These are phyloP conservation scores for Grantiella picta DNA, from an alignment of 2,113 vertebrate genomes.

Conservation along the genomic window DNA sequence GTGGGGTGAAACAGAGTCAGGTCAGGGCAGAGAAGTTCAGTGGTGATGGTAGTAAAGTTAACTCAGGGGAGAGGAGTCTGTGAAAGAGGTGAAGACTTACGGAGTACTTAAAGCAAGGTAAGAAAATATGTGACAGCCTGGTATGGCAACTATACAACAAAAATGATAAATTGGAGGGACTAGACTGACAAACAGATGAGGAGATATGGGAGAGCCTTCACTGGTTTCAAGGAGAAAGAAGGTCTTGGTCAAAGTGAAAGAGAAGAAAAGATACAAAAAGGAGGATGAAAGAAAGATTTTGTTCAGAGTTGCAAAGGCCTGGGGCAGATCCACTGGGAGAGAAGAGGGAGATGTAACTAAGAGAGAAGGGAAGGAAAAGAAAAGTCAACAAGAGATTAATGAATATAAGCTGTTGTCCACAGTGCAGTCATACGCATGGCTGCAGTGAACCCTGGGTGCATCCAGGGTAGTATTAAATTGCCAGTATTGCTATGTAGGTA, in stretches of 20 bases:
- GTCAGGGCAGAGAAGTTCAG: not conserved
- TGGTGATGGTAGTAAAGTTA: not conserved
- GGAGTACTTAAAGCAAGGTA: not conserved
- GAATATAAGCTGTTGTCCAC: not conserved
- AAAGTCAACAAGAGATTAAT: not conserved
- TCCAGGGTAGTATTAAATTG: not conserved
- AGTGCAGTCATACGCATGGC: not conserved
- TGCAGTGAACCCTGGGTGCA: not conserved
- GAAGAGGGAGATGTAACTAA: not conserved
- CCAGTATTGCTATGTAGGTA: not conserved
- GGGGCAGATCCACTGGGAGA: not conserved
- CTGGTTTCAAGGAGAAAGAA: not conserved
- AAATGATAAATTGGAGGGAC: not conserved
- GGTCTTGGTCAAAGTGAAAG: not conserved
- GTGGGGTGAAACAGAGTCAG: not conserved
- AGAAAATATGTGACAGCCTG: not conserved
- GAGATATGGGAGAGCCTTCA: not conserved
- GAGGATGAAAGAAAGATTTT: not conserved
- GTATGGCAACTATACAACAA: not conserved
- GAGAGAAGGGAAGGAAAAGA: not conserved
- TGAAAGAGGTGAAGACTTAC: not conserved
- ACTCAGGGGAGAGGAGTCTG: not conserved
- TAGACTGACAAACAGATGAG: not conserved
- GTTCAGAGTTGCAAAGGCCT: not conserved
- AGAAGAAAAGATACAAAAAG: not conserved